phyloP scores from a whole-genome alignment of 2,888 invertebrate species.

The Tachina fera region DNA sequence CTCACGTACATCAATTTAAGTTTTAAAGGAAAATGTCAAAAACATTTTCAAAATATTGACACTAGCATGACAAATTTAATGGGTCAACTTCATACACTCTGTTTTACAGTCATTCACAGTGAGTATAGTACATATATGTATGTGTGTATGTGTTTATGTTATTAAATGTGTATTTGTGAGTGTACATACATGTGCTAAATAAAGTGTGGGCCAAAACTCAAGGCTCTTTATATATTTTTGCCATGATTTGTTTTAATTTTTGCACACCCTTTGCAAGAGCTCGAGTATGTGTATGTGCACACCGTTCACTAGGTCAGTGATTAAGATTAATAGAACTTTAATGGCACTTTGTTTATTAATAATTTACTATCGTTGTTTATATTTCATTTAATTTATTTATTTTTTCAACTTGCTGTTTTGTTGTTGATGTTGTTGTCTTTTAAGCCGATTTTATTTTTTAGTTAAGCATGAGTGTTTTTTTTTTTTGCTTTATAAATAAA shows the following conservation, averaged over 20 bases:
- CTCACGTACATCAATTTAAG: neutral
- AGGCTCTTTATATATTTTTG: too few relatives aligned
- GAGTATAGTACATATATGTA: neutral
- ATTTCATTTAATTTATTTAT: neutral
- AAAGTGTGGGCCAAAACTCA: too few relatives aligned
- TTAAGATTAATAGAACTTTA: constrained; percentile 55
- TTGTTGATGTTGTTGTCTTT: neutral
- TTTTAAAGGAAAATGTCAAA: constrained; percentile 42
- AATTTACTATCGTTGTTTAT: constrained; percentile 22
- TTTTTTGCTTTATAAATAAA: constrained; percentile 37
- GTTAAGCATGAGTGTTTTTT: neutral
- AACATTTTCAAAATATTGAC: constrained; percentile 37
- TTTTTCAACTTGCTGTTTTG: neutral
- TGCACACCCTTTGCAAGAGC: neutral
- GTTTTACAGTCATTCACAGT: neutral
- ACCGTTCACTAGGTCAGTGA: constrained; percentile 27
- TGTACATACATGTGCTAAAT: too few relatives aligned
- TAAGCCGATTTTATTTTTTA: constrained; percentile 37
- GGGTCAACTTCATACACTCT: neutral
- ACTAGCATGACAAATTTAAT: constrained; percentile 43
- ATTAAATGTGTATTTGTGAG: neutral
- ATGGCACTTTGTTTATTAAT: constrained; percentile 37
- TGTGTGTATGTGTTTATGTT: neutral
- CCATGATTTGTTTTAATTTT: too few relatives aligned
- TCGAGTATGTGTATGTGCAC: neutral